A percentile compares a stretch with the other conserved stretches of the same genome.
phyloP scores from a whole-genome alignment of 1,140 invertebrate species.

The Cotesia vestalis region DNA sequence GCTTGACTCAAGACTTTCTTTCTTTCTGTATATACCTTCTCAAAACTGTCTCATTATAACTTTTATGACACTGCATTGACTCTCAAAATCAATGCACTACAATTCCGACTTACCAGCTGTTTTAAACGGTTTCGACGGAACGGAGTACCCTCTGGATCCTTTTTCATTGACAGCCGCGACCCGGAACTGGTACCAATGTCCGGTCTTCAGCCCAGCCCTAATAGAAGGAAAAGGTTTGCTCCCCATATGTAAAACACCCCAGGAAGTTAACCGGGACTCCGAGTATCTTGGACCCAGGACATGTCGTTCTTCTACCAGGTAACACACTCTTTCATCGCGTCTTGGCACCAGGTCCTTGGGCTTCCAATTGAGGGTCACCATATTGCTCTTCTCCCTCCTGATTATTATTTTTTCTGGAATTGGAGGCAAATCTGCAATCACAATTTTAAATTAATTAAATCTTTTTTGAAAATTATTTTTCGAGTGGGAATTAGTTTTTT shows the following conservation, averaged over 20 bases:
- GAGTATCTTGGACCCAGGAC: conserved; percentile 66
- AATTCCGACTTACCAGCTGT: conserved; percentile 58
- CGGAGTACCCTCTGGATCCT: conserved; percentile 76
- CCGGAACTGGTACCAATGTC: conserved; percentile 80
- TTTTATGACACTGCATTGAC: too few species aligned
- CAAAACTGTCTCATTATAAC: too few species aligned
- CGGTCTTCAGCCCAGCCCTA: conserved; percentile 70
- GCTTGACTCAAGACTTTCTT: too few species aligned
- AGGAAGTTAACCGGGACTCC: conserved; percentile 65
- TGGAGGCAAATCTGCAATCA: conserved; percentile 57
- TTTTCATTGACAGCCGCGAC: conserved; percentile 76
- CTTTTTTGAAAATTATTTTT: not conserved
- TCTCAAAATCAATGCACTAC: too few species aligned
- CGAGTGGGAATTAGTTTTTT: not conserved
- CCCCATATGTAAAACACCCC: conserved; percentile 62
- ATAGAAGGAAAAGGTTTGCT: conserved; percentile 68
- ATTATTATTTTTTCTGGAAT: conserved; percentile 60
- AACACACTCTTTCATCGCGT: conserved; percentile 48
- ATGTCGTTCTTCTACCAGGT: conserved; percentile 69
- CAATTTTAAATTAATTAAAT: not conserved
- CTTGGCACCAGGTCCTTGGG: conserved; percentile 2
- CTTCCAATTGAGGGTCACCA: conserved; percentile 58
- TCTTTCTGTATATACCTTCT: too few species aligned
- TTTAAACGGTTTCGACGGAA: conserved; percentile 71
- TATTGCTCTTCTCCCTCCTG: conserved; percentile 50